Base-by-base conservation (phyloP, 2,113 vertebrate genomes). In the Mustelus asterias region DNA sequence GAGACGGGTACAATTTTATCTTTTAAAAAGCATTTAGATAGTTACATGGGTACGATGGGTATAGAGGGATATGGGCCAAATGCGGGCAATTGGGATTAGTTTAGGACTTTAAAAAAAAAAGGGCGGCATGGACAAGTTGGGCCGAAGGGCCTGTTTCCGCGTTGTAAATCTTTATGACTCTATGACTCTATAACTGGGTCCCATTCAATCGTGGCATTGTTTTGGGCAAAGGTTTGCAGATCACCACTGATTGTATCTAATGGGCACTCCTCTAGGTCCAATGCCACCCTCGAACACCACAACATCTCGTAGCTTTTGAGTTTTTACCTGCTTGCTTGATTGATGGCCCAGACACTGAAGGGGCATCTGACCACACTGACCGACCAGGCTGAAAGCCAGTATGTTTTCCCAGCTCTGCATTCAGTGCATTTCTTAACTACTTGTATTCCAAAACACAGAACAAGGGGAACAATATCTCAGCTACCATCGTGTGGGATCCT, bases 171-270 rank as follows among this genome's bases (percentile, higher is more conserved):
- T n/a, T n/a, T n/a, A n/a, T n/a, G n/a, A n/a, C n/a, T n/a, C n/a
- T n/a, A n/a, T n/a, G n/a, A n/a, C n/a, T n/a, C n/a, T n/a, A n/a
- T n/a, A 48, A 86, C 22, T 6, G 22, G 41, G 6, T 65, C 33
- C 89, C 89, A 65, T n/a, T n/a, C 26, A 58, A 58, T 29, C 58
- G 29, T 60, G 29, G 44, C 24, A 16, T 60, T 0, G 24, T 1
- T 86, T 86, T 90, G 86, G 48, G 54, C 24, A 48, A 90, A 90
- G 86, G 44, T 86, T 86, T 86, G n/a, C 83, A 86, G 37, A 20
- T 24, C 44, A 48, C 83, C 26, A 63, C 54, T 65, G 29, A 92
- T 5, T 92, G 2, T 29, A 86, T 86, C 83, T 86, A 44, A 48
- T 65, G 29, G 29, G 33, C 18, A 37, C 29, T 16, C 29, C 11